phyloP scores from a whole-genome alignment of 2,113 vertebrate species.

The Gopherus evgoodei region DNA sequence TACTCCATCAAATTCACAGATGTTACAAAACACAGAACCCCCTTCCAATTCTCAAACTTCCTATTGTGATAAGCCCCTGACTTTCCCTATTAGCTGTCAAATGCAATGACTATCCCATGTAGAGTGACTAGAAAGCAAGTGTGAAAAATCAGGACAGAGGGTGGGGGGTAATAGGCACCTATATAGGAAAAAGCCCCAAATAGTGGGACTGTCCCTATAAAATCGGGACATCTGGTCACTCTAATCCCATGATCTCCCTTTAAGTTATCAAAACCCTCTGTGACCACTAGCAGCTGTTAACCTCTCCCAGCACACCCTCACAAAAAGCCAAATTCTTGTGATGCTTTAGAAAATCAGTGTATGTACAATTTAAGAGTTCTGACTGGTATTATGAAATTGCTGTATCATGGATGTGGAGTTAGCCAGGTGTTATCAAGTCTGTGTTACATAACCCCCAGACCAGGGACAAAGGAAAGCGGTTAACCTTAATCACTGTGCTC shows the following conservation, averaged over 20 bases:
- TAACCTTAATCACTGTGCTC: neutral
- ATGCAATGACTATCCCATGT: neutral
- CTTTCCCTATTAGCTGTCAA: accelerated
- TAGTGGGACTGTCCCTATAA: too few species aligned
- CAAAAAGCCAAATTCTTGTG: neutral
- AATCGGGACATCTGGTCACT: too few species aligned
- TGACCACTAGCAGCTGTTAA: neutral
- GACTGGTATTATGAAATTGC: neutral
- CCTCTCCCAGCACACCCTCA: neutral
- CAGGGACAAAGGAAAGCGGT: neutral
- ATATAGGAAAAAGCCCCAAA: too few species aligned
- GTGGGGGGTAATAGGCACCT: too few species aligned
- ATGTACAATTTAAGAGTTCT: neutral
- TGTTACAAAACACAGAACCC: neutral
- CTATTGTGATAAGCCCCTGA: neutral
- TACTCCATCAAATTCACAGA: neutral
- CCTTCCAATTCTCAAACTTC: neutral
- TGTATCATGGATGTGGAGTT: neutral
- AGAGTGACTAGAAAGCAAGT: too few species aligned
- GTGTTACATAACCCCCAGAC: neutral
- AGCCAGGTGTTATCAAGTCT: neutral
- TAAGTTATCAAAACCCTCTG: neutral
- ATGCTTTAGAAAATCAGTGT: neutral
- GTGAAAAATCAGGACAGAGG: too few species aligned
- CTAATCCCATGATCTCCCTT: neutral